Conservation (phyloP, 2,888 invertebrate species). For the Anorthoa munda region DNA sequence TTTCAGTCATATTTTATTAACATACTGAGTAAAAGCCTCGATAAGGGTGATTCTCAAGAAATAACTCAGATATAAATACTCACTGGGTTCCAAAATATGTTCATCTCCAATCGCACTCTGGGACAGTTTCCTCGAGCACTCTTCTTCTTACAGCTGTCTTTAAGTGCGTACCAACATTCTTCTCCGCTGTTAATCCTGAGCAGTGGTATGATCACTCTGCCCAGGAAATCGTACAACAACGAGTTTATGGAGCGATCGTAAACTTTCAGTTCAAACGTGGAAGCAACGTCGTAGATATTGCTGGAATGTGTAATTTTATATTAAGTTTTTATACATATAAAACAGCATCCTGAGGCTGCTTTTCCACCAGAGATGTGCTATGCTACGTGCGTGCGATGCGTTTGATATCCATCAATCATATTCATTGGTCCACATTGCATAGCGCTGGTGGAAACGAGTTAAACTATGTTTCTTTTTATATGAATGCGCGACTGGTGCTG, state of each 20-base stretch:
- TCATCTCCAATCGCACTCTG: conserved; percentile 82
- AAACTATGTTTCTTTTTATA: no score
- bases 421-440: no score
- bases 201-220: conserved; percentile 83
- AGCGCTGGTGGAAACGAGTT: no score
- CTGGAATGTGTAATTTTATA: conserved; percentile 70
- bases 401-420: no score
- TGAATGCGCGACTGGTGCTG: no score
- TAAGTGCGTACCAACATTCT: conserved; percentile 83
- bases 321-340: background rate
- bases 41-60: background rate
- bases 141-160: conserved; percentile 78
- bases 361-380: no score
- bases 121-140: conserved; percentile 85
- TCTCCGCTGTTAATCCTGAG: conserved; percentile 79
- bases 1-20: background rate
- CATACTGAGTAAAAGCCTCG: background rate
- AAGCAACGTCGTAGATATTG: conserved; percentile 84
- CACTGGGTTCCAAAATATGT: conserved; percentile 84
- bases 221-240: conserved; percentile 76
- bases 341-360: no score
- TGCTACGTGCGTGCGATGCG: no score
- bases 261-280: conserved; percentile 82
- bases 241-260: conserved; percentile 78
- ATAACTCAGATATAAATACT: conserved; percentile 63